Conservation (phyloP, 2,797 vertebrate genomes). For the Cyprinella venusta region DNA sequence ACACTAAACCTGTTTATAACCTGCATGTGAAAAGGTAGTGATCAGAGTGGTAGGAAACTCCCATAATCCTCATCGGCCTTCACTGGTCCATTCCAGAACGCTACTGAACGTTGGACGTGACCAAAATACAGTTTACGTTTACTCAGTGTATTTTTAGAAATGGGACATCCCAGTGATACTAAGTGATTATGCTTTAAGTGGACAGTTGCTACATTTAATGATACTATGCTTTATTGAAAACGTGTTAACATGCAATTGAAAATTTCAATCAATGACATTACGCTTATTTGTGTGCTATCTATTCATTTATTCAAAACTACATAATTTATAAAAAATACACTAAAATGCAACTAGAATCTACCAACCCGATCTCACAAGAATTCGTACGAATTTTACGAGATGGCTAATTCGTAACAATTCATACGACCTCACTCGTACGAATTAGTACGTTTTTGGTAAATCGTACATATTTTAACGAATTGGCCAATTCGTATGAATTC, state of each 20-base stretch:
- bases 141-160: conserved; percentile 1
- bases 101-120: background rate
- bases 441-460: no score
- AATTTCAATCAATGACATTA: background rate
- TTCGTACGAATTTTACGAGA: no score
- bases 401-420: no score
- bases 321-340: background rate
- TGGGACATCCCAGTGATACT: background rate
- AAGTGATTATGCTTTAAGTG: background rate
- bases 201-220: background rate
- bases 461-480: no score
- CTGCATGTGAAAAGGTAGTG: conserved; percentile 28
- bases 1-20: conserved; percentile 24
- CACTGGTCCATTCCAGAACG: conserved; percentile 6
- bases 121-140: background rate
- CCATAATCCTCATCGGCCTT: conserved; percentile 14
- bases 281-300: background rate
- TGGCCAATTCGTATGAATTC: no score
- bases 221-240: background rate
- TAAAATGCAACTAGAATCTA: background rate
- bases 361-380: no score
- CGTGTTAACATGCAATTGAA: background rate
- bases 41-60: background rate
- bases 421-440: no score
- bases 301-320: background rate